These are phyloP conservation scores for Limanda limanda DNA, from an alignment of 2,113 vertebrate species.

Conservation along the genomic window DNA sequence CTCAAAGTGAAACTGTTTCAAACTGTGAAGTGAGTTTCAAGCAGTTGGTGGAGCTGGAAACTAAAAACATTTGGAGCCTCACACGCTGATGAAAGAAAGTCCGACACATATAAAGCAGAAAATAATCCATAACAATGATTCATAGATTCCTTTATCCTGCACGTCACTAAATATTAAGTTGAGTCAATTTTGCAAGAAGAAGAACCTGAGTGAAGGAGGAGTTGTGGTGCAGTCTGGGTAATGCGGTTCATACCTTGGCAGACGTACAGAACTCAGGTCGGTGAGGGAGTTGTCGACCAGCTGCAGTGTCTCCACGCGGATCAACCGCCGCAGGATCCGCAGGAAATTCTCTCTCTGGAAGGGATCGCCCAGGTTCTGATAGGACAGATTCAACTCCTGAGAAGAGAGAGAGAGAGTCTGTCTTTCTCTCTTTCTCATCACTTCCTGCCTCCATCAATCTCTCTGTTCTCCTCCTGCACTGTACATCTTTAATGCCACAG, in stretches of 20 bases:
- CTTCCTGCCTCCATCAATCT: too few relatives aligned
- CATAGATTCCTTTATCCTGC: too few relatives aligned
- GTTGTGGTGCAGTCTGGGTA: too few relatives aligned
- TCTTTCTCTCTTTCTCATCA: background rate
- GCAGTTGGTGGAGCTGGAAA: background rate
- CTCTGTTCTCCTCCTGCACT: background rate
- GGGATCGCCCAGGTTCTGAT: constrained; percentile 91
- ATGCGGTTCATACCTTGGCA: constrained; percentile 87
- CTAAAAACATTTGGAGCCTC: background rate
- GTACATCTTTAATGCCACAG: background rate
- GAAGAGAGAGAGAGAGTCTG: constrained; percentile 18
- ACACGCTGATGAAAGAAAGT: too few relatives aligned
- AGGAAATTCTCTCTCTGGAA: constrained; percentile 91
- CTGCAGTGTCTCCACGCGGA: constrained; percentile 92
- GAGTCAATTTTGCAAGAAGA: too few relatives aligned
- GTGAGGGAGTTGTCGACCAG: constrained; percentile 91
- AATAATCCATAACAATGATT: too few relatives aligned
- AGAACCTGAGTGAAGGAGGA: too few relatives aligned
- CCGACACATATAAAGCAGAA: too few relatives aligned
- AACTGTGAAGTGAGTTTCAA: constrained; percentile 8
- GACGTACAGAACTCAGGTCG: constrained; percentile 89
- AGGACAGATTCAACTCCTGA: constrained; percentile 94
- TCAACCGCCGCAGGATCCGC: constrained; percentile 89
- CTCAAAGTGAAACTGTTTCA: background rate
- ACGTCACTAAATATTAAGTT: too few relatives aligned